Percentiles rank a stretch among this genome's conserved stretches.
These are phyloP conservation scores for Pseudococcus longispinus DNA, from an alignment of 2,888 invertebrate genomes.

Conservation along the genomic window DNA sequence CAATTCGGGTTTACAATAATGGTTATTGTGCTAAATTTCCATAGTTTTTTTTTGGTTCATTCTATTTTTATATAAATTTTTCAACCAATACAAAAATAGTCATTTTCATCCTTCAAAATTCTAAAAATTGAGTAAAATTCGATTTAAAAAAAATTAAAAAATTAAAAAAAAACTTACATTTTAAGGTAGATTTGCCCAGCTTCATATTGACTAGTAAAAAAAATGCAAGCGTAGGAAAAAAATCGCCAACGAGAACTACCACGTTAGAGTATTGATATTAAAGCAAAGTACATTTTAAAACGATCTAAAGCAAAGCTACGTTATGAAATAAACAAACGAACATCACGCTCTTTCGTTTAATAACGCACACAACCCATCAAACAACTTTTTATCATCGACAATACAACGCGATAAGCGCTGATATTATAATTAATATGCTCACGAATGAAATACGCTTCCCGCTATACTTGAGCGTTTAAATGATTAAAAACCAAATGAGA, in stretches of 20 bases:
- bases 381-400: slow-evolving; percentile 28
- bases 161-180: slow-evolving; percentile 9
- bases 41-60: not conserved
- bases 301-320: not conserved
- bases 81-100: not conserved
- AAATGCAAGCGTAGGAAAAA: not conserved
- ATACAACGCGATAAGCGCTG: not conserved
- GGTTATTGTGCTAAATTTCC: not conserved
- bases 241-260: not conserved
- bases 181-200: not conserved
- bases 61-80: not conserved
- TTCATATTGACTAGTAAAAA: not conserved
- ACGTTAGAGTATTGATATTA: not conserved
- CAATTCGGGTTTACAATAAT: not conserved
- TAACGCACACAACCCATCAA: slow-evolving; percentile 9
- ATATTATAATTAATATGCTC: slow-evolving; percentile 16
- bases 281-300: not conserved
- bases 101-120: not conserved
- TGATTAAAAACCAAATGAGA: not conserved
- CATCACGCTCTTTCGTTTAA: not conserved
- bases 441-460: not conserved
- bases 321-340: slow-evolving; percentile 35
- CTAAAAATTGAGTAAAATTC: not conserved
- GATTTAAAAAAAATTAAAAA: not conserved
- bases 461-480: not conserved